Conservation (phyloP, 92 coral and sea anemone genomes). For the Desmophyllum pertusum region DNA sequence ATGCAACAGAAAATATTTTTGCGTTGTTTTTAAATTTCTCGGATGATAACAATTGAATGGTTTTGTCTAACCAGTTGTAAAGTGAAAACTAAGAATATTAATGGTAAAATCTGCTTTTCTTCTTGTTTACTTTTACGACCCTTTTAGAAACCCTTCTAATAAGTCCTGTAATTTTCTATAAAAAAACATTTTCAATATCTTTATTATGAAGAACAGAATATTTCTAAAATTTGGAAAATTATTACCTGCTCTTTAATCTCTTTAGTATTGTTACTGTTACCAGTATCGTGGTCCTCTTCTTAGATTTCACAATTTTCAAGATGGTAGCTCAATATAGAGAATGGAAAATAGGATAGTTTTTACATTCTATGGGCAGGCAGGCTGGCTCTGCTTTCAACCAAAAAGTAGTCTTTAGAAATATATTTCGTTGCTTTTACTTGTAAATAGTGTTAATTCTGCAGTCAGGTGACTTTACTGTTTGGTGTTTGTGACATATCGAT, state of each 20-base stretch:
- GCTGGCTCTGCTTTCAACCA: not conserved
- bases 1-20: no score
- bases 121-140: not conserved
- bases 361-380: not conserved
- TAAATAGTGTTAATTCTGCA: not conserved
- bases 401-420: not conserved
- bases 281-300: not conserved
- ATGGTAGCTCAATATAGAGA: not conserved
- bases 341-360: not conserved
- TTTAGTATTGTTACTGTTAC: no score
- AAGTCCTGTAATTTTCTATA: not conserved
- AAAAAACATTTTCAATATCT: no score
- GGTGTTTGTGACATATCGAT: not conserved
- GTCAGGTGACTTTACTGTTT: not conserved
- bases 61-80: no score
- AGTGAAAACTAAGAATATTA: not conserved
- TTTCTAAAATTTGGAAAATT: no score
- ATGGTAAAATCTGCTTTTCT: not conserved
- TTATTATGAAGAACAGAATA: no score
- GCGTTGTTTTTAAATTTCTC: not conserved
- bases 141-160: not conserved
- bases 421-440: not conserved
- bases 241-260: no score
- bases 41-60: no score
- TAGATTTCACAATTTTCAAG: not conserved